phyloP scores from a whole-genome alignment of 2,113 vertebrate genomes.

The Myiagra hebetior region DNA sequence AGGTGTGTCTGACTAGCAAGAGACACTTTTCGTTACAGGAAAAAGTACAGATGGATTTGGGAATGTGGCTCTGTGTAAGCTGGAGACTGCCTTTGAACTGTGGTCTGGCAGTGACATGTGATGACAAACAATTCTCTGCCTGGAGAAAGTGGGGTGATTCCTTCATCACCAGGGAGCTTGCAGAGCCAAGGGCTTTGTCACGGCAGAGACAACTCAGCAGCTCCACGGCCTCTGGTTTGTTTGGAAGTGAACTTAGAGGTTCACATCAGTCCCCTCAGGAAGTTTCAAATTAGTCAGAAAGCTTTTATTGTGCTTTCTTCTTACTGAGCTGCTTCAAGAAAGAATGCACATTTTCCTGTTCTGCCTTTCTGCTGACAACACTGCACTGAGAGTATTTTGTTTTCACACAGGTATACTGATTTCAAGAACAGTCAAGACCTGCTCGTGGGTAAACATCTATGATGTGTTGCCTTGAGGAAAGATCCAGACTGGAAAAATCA shows the following conservation, averaged over 20 bases:
- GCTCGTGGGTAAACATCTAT: neutral
- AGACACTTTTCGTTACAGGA: neutral
- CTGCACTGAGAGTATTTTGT: neutral
- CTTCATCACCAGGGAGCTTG: neutral
- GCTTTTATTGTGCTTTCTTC: neutral
- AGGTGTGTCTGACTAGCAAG: neutral
- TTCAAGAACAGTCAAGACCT: neutral
- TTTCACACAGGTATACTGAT: neutral
- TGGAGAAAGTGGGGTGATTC: neutral
- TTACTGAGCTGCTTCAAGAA: neutral
- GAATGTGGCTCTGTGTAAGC: neutral
- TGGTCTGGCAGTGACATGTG: neutral
- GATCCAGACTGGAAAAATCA: neutral
- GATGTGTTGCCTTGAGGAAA: neutral
- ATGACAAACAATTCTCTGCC: neutral
- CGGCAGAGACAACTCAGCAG: neutral
- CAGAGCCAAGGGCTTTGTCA: neutral
- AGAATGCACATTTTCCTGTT: accelerated
- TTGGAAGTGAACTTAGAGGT: neutral
- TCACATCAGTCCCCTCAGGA: accelerated
- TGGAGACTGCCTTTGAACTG: neutral
- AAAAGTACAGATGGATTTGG: neutral
- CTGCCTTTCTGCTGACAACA: neutral
- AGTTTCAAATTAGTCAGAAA: neutral
- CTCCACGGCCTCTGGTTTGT: neutral